Evolutionary conservation across 2,113 vertebrate genomes (phyloP).

Genomic region (Lophura nycthemera): DNA sequence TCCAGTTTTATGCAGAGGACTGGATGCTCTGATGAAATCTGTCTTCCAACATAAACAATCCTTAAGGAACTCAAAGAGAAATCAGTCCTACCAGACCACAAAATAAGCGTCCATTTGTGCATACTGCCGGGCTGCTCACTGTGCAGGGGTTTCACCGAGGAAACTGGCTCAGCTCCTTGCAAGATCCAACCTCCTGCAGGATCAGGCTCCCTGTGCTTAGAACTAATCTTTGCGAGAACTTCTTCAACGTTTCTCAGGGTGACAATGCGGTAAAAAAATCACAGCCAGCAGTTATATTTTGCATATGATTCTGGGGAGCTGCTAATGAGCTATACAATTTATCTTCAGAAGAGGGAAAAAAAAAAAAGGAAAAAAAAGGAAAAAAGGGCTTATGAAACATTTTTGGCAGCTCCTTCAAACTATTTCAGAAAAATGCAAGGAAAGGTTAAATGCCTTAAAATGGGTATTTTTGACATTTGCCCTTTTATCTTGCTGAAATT

Average conservation of each 20-base stretch:
- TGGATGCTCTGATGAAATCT: neutral
- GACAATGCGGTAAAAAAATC: constrained; percentile 14
- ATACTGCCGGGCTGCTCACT: neutral
- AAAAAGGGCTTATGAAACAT: constrained; percentile 46
- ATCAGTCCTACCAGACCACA: neutral
- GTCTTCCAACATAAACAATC: neutral
- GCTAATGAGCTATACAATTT: constrained; percentile 31
- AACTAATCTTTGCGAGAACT: constrained; percentile 40
- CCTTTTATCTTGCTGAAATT: neutral
- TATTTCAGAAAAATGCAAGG: constrained; percentile 2
- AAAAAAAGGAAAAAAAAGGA: neutral
- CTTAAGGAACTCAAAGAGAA: constrained; percentile 7
- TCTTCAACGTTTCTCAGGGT: constrained; percentile 56
- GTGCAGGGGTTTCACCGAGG: neutral
- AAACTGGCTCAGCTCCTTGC: neutral
- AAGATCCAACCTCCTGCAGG: neutral
- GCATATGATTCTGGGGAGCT: constrained; percentile 10
- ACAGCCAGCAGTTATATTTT: constrained; percentile 37
- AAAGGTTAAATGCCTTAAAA: neutral
- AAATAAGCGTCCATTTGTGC: neutral
- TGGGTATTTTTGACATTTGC: constrained; percentile 29
- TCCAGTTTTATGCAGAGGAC: neutral
- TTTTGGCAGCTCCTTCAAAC: constrained; percentile 18
- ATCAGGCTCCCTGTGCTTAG: constrained; percentile 3
- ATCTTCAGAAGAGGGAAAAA: neutral